These are phyloP conservation scores for Pyrocoelia pectoralis DNA, from an alignment of 2,888 invertebrate genomes.

Conservation along the genomic window DNA sequence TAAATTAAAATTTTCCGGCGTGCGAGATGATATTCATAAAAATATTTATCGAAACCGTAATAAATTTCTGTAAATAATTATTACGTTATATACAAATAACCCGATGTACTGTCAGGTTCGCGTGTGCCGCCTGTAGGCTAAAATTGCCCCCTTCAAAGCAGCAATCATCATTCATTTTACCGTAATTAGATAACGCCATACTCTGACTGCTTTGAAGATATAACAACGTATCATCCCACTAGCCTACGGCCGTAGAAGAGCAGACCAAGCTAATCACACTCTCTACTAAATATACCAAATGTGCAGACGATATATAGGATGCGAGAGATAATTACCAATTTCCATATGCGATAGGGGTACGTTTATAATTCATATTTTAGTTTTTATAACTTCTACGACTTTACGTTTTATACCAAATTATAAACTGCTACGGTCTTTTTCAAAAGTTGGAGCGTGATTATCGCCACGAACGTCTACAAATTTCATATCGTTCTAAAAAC, in stretches of 20 bases:
- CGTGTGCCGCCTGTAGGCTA: slow-evolving; percentile 34
- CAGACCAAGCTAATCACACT: slow-evolving; percentile 31
- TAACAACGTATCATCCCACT: slow-evolving; percentile 34
- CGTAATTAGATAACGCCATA: slow-evolving; percentile 40
- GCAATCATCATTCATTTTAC: slow-evolving; percentile 40
- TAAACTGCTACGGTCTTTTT: too few relatives aligned
- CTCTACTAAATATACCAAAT: slow-evolving; percentile 28
- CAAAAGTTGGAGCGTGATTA: too few relatives aligned
- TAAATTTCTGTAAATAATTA: slow-evolving; percentile 35
- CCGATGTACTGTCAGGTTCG: slow-evolving; percentile 31
- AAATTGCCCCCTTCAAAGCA: slow-evolving; percentile 29
- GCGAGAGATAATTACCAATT: slow-evolving; percentile 38
- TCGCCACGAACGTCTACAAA: too few relatives aligned
- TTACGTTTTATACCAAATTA: too few relatives aligned
- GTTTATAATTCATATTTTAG: neutral
- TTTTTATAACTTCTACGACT: too few relatives aligned
- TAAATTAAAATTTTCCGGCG: neutral
- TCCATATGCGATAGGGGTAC: slow-evolving; percentile 16
- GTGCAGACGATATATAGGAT: slow-evolving; percentile 15
- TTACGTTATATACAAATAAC: slow-evolving; percentile 29
- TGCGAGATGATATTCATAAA: slow-evolving; percentile 10
- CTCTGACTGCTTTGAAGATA: slow-evolving; percentile 40
- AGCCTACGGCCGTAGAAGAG: slow-evolving; percentile 30
- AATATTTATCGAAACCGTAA: slow-evolving; percentile 12
- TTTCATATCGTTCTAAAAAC: too few relatives aligned